These are phyloP conservation scores for Latrodectus geometricus DNA, from an alignment of 1,140 invertebrate genomes.

Conservation along the genomic window DNA sequence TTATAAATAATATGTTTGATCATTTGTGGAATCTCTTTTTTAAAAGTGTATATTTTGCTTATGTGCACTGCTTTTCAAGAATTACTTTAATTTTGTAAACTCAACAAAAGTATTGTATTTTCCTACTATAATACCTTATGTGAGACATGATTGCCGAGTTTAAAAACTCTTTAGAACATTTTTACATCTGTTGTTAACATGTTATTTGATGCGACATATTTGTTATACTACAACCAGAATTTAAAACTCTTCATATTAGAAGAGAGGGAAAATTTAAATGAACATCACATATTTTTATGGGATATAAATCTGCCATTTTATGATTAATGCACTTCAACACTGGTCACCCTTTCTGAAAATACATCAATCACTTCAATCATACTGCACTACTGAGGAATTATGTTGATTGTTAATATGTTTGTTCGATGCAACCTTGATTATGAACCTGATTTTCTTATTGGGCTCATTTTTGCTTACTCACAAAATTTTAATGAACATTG, in stretches of 20 bases:
- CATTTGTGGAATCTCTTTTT: conserved; percentile 40
- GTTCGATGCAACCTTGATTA: no score
- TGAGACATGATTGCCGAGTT: conserved; percentile 12
- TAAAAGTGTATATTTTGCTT: conserved; percentile 57
- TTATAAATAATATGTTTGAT: conserved; percentile 26
- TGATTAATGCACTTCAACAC: conserved; percentile 2
- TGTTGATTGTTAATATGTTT: no score
- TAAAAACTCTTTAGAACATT: conserved; percentile 42
- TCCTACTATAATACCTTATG: conserved; percentile 39
- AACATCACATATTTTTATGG: conserved; percentile 31
- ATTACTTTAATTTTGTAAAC: conserved; percentile 56
- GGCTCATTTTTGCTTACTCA: no score
- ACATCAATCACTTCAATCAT: no score
- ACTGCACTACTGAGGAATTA: no score
- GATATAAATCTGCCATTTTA: background rate
- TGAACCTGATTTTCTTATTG: no score
- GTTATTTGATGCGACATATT: conserved; percentile 42
- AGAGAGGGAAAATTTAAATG: conserved; percentile 16
- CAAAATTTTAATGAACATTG: no score
- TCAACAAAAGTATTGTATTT: conserved; percentile 49
- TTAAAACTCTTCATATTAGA: conserved; percentile 9
- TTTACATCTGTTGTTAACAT: conserved; percentile 53
- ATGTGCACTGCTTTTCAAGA: conserved; percentile 57
- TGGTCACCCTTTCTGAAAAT: background rate
- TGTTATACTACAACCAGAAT: conserved; percentile 30